Evolutionary conservation across 2,113 vertebrate species (phyloP), one percentile per base, ranked within the genome.

Genomic region (Chrysochloris asiatica): DNA sequence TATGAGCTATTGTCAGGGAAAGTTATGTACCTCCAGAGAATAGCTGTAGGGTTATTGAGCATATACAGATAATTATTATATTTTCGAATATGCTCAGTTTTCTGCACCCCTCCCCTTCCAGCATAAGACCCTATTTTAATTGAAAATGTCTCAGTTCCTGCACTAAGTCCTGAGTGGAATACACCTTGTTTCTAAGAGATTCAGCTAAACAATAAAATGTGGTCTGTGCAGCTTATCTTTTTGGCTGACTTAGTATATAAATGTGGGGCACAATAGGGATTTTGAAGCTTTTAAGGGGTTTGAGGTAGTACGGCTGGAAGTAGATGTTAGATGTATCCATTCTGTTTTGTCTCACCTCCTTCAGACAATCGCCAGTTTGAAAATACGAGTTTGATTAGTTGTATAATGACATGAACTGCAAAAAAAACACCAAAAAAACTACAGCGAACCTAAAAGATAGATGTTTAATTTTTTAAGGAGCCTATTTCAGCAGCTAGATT

Each of bases 401-500:
- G 28, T 77, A 69, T 78, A 90, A 76, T 90, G 54, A 79, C 77
- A 90, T 47, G 16, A 87, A 48, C 65, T 72, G 21, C 73, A 71
- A 78, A 86, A 87, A 93, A 76, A 43, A 61, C n/a, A n/a, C n/a
- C n/a, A n/a, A n/a, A n/a, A n/a, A n/a, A n/a, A n/a, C n/a, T n/a
- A n/a, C n/a, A n/a, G n/a, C n/a, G 21, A 84, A 91, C 83, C 56
- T 41, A 79, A 85, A 85, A 91, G 72, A 95, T 86, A 92, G 52
- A 80, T 71, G 50, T 83, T 88, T 88, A 90, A 93, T 94, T 95
- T 95, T 86, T 94, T 86, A 89, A 93, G 77, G n/a, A 86, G 77
- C 48, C 54, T 17, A 38, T 96, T 91, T 50, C 67, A 86, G 72
- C 47, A 92, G 73, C 78, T 95, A 33, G 8, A 93, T 95, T 93